Base-by-base conservation (phyloP, 2,797 vertebrate species). In the Notamacropus eugenii region DNA sequence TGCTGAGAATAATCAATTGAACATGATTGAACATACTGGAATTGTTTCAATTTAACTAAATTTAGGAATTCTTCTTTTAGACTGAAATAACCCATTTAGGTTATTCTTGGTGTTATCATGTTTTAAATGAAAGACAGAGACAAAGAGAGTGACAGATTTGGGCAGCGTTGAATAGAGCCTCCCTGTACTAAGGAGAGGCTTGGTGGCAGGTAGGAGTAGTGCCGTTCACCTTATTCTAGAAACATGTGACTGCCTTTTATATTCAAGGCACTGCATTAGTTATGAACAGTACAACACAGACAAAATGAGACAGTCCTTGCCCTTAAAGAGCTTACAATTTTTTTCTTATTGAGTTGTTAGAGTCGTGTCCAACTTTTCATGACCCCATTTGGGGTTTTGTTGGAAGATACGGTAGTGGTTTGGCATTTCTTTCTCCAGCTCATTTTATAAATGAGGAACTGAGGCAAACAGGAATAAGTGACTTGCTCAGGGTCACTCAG, bases 1-100 rank as follows among this genome's bases (percentile, higher is more conserved):
- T 92, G 94, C 54, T 87, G 50, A 94, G 52, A 91, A 0, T 74
- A 91, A 46, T 82, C n/a, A 46, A 46, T 50, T 87, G 40, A 93
- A 29, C 29, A 27, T 62, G 90, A 24, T 24, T 91, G n/a, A n/a
- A n/a, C n/a, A 54, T 62, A 94, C 93, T 62, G 58, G 14, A 94
- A 92, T 94, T 56, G 55, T 82, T 54, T 50, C 74, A 55, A 87
- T 92, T 96, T 91, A 87, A 91, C 74, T 90, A 90, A 96, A 91
- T 87, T 82, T 87, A 87, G 22, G 19, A 82, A 82, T 46, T 46
- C n/a, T 82, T 46, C 67, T 40, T 40, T 46, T 82, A 82, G 16
- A 82, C 6, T 82, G 22, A 87, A 87, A 50, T 87, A 87, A 56
- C 24, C 40, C 24, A 87, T 50, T 50, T 50, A 87, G 22, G 3